Conservation (phyloP, 2,888 invertebrate genomes). For the Luperina testacea region DNA sequence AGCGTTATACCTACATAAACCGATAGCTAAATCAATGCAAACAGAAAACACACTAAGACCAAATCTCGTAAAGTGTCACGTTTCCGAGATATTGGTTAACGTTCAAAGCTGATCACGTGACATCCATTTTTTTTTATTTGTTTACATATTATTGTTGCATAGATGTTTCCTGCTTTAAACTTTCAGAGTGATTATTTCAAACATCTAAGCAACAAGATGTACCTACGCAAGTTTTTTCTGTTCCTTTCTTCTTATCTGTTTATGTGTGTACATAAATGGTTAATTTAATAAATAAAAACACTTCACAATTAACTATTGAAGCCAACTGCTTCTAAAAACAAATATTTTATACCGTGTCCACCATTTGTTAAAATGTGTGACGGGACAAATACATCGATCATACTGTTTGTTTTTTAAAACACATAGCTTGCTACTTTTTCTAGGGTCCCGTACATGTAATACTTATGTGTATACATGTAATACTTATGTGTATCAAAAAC, state of each 20-base stretch:
- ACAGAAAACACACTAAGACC: background rate
- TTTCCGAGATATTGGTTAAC: background rate
- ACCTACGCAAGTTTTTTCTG: too few relatives aligned
- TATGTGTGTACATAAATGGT: background rate
- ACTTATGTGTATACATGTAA: too few relatives aligned
- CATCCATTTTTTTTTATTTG: too few relatives aligned
- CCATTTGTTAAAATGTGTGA: conserved; percentile 31
- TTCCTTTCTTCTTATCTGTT: background rate
- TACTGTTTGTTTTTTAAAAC: background rate
- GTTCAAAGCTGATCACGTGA: background rate
- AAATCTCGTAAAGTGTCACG: background rate
- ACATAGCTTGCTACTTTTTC: conserved; percentile 3
- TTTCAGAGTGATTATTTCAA: too few relatives aligned
- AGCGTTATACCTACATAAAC: background rate
- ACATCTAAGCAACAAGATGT: too few relatives aligned
- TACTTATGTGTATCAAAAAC: background rate
- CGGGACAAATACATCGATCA: conserved; percentile 30
- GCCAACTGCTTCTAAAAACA: conserved; percentile 24
- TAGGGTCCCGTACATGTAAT: background rate
- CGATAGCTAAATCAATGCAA: background rate
- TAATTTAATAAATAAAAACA: background rate
- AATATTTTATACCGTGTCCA: conserved; percentile 27
- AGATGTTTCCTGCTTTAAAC: too few relatives aligned
- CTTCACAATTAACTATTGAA: conserved; percentile 32
- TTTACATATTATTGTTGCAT: too few relatives aligned